A percentile compares a stretch with the other conserved stretches of the same genome.
Conservation (phyloP, 1,140 invertebrate genomes). For the Parasteatoda tepidariorum region DNA sequence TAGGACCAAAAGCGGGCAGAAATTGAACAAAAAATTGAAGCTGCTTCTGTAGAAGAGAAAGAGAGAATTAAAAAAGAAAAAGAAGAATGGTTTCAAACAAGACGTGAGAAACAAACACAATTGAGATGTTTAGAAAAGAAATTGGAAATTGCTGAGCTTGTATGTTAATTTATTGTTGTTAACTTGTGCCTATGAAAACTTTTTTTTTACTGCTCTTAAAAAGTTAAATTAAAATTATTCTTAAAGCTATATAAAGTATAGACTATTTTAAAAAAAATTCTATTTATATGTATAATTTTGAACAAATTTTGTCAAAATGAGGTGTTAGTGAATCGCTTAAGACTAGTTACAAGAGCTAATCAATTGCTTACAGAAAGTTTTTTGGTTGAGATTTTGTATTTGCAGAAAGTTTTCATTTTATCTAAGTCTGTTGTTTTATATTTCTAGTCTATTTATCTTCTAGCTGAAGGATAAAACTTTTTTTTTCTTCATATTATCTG, state of each 20-base stretch:
- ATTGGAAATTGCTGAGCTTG: slow-evolving; percentile 70
- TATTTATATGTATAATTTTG: neutral
- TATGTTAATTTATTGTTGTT: neutral
- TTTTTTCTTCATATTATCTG: too few species aligned
- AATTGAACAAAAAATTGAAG: slow-evolving; percentile 93
- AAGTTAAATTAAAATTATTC: neutral
- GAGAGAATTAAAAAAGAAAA: slow-evolving; percentile 86
- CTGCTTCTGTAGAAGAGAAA: slow-evolving; percentile 87
- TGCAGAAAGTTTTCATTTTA: too few species aligned
- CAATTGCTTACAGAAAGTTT: too few species aligned
- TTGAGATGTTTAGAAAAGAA: slow-evolving; percentile 91
- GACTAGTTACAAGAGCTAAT: too few species aligned
- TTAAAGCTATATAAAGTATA: neutral
- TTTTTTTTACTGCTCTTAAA: slow-evolving; percentile 18
- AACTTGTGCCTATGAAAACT: too few species aligned
- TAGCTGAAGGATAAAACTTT: too few species aligned
- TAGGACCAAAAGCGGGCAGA: slow-evolving; percentile 79
- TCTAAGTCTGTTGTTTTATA: too few species aligned
- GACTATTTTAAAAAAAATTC: neutral
- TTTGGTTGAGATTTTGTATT: too few species aligned
- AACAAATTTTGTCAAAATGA: too few species aligned
- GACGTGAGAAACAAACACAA: slow-evolving; percentile 87
- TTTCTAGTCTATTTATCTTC: too few species aligned
- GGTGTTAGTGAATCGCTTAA: too few species aligned
- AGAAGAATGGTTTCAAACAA: slow-evolving; percentile 84